A percentile compares a stretch with the other conserved stretches of the same genome.
phyloP scores from a whole-genome alignment of 1,140 invertebrate genomes.

The Drosophila orena region DNA sequence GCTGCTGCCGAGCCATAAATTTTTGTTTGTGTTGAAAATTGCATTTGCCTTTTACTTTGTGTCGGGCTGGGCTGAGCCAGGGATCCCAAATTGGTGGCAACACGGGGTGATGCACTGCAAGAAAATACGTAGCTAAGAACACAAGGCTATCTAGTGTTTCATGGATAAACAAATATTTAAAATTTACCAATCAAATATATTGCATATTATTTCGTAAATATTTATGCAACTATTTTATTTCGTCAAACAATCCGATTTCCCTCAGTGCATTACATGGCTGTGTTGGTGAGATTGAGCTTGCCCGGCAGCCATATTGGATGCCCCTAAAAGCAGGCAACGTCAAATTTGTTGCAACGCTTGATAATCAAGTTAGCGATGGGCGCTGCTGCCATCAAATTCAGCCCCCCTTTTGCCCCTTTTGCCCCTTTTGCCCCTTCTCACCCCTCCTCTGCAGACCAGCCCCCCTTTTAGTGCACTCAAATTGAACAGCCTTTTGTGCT shows the following conservation, averaged over 20 bases:
- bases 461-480: constrained; percentile 48
- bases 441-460: background rate
- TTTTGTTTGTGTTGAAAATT: constrained; percentile 82
- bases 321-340: constrained; percentile 75
- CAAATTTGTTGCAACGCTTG: constrained; percentile 69
- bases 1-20: constrained; percentile 64
- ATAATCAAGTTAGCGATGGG: constrained; percentile 74
- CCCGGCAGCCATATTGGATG: constrained; percentile 61
- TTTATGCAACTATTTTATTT: too few species aligned
- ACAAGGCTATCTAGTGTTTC: too few species aligned
- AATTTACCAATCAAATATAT: too few species aligned
- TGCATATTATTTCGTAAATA: too few species aligned
- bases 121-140: background rate
- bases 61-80: constrained; percentile 40
- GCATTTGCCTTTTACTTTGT: constrained; percentile 79
- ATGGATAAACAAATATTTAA: too few species aligned
- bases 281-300: constrained; percentile 33
- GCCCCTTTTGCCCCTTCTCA: background rate
- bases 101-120: background rate
- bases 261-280: constrained; percentile 7
- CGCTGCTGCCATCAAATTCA: background rate
- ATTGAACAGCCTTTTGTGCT: constrained; percentile 53
- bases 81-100: constrained; percentile 14
- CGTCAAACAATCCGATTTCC: background rate
- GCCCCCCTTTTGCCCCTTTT: background rate